Base-by-base conservation (phyloP, 1,140 invertebrate species). In the Drosophila burlai region DNA sequence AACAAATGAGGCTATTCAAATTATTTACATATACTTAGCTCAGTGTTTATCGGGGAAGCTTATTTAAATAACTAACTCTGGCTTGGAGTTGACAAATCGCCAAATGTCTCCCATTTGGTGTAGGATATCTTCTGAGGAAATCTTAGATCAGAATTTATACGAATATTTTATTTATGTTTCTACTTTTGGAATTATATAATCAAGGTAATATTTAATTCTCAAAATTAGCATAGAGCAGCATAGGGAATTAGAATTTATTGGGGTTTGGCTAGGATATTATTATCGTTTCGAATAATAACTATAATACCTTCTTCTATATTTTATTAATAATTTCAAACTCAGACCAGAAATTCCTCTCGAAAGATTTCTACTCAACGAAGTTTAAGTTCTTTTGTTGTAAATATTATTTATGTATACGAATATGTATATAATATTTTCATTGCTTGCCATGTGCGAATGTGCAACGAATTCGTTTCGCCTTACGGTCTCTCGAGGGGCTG, bases 391-490 rank as follows among this genome's bases (percentile, higher is more conserved):
- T 11, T 36, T 8, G 0, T 15, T 26, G 34, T 38, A 52, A 52
- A 13, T 21, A 38, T 21, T 62, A 21, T 16, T 26, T 54, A 18
- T 42, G 40, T 26, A 26, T 24, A n/a, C 16, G 15, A 45, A 18
- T 24, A 15, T 31, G 10, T 24, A 24, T 49, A 49, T 49, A 49
- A 49, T 49, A 18, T 26, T 18, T 31, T 54, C 29, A 42, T 31
- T 68, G 21, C 24, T 16, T 13, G 45, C 38, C 62, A 54, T 54
- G 38, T 63, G 58, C 47, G 34, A 75, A 76, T 76, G 63, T 52
- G 42, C 63, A 68, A 54, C 63, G 31, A 21, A 77, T 77, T 77
- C 63, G 75, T 49, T 77, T 58, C 74, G 74, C 75, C 57, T 40
- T 73, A 52, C 45, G 64, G 24, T 1, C 43, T 38, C 66, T 69